phyloP scores from a whole-genome alignment of 1,140 invertebrate genomes.

The Brachionus paranguensis region DNA sequence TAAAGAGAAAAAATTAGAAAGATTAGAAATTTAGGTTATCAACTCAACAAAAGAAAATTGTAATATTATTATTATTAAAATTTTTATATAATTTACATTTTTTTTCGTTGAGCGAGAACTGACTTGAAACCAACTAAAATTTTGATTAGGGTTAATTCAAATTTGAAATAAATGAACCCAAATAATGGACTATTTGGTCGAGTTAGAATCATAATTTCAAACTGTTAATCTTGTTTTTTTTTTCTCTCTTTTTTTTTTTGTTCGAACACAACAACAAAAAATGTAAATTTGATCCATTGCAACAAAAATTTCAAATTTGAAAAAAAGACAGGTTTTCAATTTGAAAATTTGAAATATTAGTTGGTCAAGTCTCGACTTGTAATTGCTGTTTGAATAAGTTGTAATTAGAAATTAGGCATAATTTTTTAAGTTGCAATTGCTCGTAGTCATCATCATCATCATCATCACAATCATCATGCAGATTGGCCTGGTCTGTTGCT shows the following conservation, averaged over 20 bases:
- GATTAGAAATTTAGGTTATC: slow-evolving; percentile 34
- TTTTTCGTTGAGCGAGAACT: not conserved
- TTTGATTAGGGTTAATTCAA: slow-evolving; percentile 27
- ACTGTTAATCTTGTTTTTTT: slow-evolving; percentile 18
- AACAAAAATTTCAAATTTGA: slow-evolving; percentile 9
- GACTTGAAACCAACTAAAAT: not conserved
- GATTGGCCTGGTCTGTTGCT: slow-evolving; percentile 28
- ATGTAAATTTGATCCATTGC: slow-evolving; percentile 31
- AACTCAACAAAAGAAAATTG: slow-evolving; percentile 14
- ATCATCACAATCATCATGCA: too few species aligned
- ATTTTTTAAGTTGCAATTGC: slow-evolving; percentile 15
- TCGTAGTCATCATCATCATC: not conserved
- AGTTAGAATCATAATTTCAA: slow-evolving; percentile 34
- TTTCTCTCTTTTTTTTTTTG: not conserved
- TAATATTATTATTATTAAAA: slow-evolving; percentile 25
- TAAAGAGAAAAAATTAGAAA: not conserved
- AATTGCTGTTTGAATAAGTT: not conserved
- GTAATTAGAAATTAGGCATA: not conserved
- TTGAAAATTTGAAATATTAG: slow-evolving; percentile 11
- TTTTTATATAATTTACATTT: slow-evolving; percentile 36
- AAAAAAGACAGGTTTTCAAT: slow-evolving; percentile 23
- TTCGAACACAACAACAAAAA: not conserved
- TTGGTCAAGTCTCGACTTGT: not conserved
- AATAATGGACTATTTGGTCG: slow-evolving; percentile 35
- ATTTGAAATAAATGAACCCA: slow-evolving; percentile 32